A percentile compares a stretch with the other conserved stretches of the same genome.
Conservation (phyloP, 2,888 invertebrate species). For the Leptura quadrifasciata region DNA sequence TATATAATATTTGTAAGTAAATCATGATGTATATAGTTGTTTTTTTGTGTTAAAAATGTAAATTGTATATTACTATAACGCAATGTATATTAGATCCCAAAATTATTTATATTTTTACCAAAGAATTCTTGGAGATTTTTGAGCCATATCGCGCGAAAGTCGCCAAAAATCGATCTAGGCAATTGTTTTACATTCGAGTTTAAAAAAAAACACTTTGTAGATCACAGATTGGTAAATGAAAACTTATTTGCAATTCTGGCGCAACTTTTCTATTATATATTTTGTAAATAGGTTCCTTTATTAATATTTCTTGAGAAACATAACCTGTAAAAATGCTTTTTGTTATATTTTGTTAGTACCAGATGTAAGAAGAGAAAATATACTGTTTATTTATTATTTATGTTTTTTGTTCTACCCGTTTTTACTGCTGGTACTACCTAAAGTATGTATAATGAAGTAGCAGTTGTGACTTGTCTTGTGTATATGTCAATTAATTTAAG, state of each 20-base stretch:
- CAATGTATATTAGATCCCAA: conserved; percentile 56
- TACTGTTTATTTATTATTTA: conserved; percentile 38
- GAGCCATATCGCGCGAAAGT: not conserved
- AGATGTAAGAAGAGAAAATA: conserved; percentile 48
- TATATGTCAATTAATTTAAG: conserved; percentile 73
- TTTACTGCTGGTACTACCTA: conserved; percentile 54
- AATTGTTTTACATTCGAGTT: not conserved
- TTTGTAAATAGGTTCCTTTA: conserved; percentile 36
- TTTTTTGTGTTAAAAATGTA: conserved; percentile 55
- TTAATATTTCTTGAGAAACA: conserved; percentile 6
- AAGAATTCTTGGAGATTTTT: conserved; percentile 23
- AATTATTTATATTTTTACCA: conserved; percentile 34
- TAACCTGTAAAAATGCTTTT: conserved; percentile 46
- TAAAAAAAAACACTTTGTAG: conserved; percentile 33
- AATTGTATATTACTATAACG: conserved; percentile 56
- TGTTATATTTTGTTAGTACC: conserved; percentile 55
- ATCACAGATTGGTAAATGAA: conserved; percentile 20
- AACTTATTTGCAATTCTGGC: conserved; percentile 20
- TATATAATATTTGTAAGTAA: conserved; percentile 57
- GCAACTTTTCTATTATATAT: conserved; percentile 34
- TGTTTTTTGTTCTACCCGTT: conserved; percentile 3
- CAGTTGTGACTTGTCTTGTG: conserved; percentile 71
- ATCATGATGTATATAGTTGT: conserved; percentile 54
- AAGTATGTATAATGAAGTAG: conserved; percentile 61
- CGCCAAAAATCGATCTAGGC: not conserved